These are phyloP conservation scores for Anarsia innoxiella DNA, from an alignment of 2,888 invertebrate species.

Conservation along the genomic window DNA sequence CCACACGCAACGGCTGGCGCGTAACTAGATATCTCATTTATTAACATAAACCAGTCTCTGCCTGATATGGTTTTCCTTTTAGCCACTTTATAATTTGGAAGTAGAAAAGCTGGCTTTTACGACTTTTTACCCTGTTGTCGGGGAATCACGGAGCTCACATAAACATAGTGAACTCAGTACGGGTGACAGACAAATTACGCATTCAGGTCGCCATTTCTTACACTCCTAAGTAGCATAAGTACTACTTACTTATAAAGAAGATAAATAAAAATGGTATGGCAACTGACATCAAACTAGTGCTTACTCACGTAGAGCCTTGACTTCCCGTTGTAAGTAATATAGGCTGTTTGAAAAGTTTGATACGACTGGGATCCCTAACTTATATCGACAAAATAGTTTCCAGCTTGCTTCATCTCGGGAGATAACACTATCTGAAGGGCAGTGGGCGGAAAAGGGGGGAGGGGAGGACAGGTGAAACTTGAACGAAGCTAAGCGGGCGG, in stretches of 20 bases:
- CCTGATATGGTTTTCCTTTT: background rate
- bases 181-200: too few species aligned
- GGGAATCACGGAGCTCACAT: too few species aligned
- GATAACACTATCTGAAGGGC: slow-evolving; percentile 1
- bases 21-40: slow-evolving; percentile 9
- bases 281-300: too few species aligned
- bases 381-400: background rate
- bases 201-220: too few species aligned
- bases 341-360: background rate
- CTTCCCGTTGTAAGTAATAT: too few species aligned
- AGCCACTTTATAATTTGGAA: background rate
- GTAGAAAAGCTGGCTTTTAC: background rate
- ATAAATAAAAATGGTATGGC: too few species aligned
- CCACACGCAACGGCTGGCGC: slow-evolving; percentile 12
- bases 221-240: too few species aligned
- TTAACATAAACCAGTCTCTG: slow-evolving; percentile 11
- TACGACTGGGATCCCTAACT: background rate
- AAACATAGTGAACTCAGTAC: too few species aligned
- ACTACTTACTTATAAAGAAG: too few species aligned
- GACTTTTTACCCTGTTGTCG: too few species aligned
- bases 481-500: background rate
- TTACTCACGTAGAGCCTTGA: too few species aligned
- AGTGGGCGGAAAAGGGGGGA: background rate
- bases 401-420: slow-evolving; percentile 2
- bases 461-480: background rate